Base-by-base conservation (phyloP, 2,888 invertebrate genomes). In the Lycophotia porphyrea region DNA sequence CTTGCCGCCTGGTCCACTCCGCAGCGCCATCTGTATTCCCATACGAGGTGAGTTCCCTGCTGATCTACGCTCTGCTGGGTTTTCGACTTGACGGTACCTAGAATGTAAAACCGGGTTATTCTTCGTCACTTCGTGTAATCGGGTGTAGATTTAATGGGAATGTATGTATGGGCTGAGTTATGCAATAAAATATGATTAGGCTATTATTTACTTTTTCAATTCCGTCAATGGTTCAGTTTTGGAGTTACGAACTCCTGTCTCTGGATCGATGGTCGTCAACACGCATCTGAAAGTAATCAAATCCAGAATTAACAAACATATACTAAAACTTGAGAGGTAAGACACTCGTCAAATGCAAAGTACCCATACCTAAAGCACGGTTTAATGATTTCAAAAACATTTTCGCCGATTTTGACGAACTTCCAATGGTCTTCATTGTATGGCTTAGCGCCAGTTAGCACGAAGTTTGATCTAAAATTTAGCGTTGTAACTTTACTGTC, bases 341-440 rank as follows among this genome's bases (percentile, higher is more conserved):
- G 42, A 42, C 13, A 39, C 24, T 39, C 15, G 1, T n/a, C 1
- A 39, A 36, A n/a, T 21, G 3, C 11, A 52, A 47, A 31, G 27
- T 34, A 27, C 1, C 69, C 78, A 82, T 88, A 97, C 97, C 98
- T 97, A 0, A 97, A 96, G 88, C 98, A 98, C 0, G 97, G 97
- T 90, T 97, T 97, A 34, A 97, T 93, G 78, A 97, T 96, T 90
- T 97, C 97, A 88, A 98, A 97, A 67, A 97, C 88, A 21, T 97
- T 97, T 9, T 97, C 94, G 11, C 98, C 98, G 72, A 98, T 97
- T 91, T 97, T 97, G 8, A 98, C 91, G 95, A 97, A 98, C 73
- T 97, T 97, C 98, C 98, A 98, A 11, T 94, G 92, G 87, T 98
- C 98, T 92, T 98, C 98, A 4, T 97, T 97, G 87, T 97, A 97